Base-by-base conservation (phyloP, 2,888 invertebrate species). In the Elgonia sp. region DNA sequence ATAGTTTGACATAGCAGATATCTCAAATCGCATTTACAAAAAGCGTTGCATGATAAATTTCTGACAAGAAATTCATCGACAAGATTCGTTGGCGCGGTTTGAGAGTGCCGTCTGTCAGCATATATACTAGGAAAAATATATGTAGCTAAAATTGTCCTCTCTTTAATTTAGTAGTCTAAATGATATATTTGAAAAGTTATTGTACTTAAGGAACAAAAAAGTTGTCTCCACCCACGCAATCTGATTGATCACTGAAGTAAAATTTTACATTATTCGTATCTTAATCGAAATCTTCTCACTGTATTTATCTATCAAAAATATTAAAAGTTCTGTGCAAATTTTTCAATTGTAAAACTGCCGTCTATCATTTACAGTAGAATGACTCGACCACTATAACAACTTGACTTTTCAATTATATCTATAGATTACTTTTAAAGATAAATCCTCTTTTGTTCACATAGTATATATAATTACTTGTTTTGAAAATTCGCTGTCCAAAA, bases 261-360 rank as follows among this genome's bases (percentile, higher is more conserved):
- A 63, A 18, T 65, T 37, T 63, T 21, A 55, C 39, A 55, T 77
- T 21, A 18, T 46, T 76, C 65, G 0, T 76, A 63, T 76, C 77
- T 55, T 65, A 67, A 67, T 67, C 50, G 29, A 39, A 76, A 67
- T 65, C 67, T 57, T 57, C 60, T n/a, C 42, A 18, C 40, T 67
- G 50, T 67, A 62, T 67, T 77, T 67, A 62, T 53, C 80, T 80
- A 80, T 80, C 79, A 80, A 80, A 80, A 70, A 80, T 80, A 80
- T 80, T 80, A 55, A 70, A 80, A 62, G 37, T 70, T 63, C 62
- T 60, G 65, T 55, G 60, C 10, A 60, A 55, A 65, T 46, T 53
- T 55, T 10, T 53, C 50, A 75, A 40, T 50, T 50, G 50, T 76
- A 42, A 50, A 76, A 76, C 29, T 40, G 20, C 63, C 29, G 39